These are phyloP conservation scores for Suillia variegata DNA, from an alignment of 2,888 invertebrate genomes.

Conservation along the genomic window DNA sequence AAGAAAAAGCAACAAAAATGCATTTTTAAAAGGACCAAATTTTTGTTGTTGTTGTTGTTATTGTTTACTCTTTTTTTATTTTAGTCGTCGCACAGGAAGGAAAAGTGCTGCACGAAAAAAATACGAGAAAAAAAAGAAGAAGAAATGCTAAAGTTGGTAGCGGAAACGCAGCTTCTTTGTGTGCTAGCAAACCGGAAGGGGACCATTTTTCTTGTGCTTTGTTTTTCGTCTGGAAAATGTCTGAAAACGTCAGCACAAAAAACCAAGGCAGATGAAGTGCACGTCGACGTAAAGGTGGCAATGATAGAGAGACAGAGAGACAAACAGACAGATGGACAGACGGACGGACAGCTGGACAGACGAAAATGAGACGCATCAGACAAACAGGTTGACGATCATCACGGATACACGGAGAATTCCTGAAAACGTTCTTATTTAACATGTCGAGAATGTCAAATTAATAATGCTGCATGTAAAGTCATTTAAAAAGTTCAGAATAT, in stretches of 20 bases:
- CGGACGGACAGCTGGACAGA: neutral
- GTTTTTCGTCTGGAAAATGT: slow-evolving; percentile 49
- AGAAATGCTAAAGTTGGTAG: slow-evolving; percentile 13
- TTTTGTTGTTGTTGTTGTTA: too few species aligned
- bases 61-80: too few species aligned
- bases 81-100: slow-evolving; percentile 7
- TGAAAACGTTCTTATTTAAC: too few species aligned
- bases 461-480: too few species aligned
- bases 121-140: neutral
- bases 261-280: slow-evolving; percentile 33
- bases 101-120: neutral
- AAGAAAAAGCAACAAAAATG: neutral
- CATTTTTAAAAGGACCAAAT: too few species aligned
- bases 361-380: neutral
- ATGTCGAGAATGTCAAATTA: too few species aligned
- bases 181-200: slow-evolving; percentile 45
- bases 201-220: slow-evolving; percentile 40
- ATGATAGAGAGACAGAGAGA: slow-evolving; percentile 24
- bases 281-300: slow-evolving; percentile 31
- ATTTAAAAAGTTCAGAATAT: too few species aligned
- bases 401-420: too few species aligned
- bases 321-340: neutral
- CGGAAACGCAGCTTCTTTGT: slow-evolving; percentile 50
- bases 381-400: too few species aligned
- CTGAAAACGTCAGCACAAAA: slow-evolving; percentile 39